phyloP scores from a whole-genome alignment of 92 coral and sea anemone genomes.

The Epizoanthus rinbou region DNA sequence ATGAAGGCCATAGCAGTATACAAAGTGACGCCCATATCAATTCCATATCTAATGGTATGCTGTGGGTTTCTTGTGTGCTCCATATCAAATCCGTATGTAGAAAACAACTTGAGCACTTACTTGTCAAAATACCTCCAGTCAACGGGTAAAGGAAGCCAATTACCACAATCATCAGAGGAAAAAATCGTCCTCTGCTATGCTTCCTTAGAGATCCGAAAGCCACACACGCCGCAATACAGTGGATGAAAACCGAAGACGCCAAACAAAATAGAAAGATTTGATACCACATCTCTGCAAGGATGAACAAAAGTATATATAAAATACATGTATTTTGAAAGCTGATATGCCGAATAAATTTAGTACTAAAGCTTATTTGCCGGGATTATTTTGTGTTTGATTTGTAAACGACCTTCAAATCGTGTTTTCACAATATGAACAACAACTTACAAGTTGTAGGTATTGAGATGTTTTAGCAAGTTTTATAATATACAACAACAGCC shows the following conservation, averaged over 20 bases:
- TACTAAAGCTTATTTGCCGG: not conserved
- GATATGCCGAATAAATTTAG: not conserved
- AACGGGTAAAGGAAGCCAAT: slow-evolving; percentile 95
- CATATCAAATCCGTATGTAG: not conserved
- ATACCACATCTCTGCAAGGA: slow-evolving; percentile 93
- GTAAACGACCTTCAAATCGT: not conserved
- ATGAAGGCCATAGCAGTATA: slow-evolving; percentile 19
- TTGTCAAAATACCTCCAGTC: slow-evolving; percentile 94
- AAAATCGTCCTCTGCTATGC: slow-evolving; percentile 87
- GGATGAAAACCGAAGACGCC: slow-evolving; percentile 94
- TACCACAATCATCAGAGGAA: slow-evolving; percentile 84
- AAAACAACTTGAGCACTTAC: slow-evolving; percentile 59
- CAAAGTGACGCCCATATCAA: not conserved
- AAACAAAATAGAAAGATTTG: slow-evolving; percentile 89
- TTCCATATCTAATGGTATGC: slow-evolving; percentile 25
- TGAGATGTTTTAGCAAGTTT: not conserved
- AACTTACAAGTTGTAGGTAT: not conserved
- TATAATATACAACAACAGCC: not conserved
- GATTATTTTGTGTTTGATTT: not conserved
- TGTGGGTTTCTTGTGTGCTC: slow-evolving; percentile 8
- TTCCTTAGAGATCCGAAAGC: slow-evolving; percentile 82
- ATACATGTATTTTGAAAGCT: no score
- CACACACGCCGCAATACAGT: slow-evolving; percentile 90
- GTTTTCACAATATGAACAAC: not conserved
- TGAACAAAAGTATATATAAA: not conserved